Evolutionary conservation across 2,797 vertebrate genomes (phyloP).

Genomic region (Molossus molossus): DNA sequence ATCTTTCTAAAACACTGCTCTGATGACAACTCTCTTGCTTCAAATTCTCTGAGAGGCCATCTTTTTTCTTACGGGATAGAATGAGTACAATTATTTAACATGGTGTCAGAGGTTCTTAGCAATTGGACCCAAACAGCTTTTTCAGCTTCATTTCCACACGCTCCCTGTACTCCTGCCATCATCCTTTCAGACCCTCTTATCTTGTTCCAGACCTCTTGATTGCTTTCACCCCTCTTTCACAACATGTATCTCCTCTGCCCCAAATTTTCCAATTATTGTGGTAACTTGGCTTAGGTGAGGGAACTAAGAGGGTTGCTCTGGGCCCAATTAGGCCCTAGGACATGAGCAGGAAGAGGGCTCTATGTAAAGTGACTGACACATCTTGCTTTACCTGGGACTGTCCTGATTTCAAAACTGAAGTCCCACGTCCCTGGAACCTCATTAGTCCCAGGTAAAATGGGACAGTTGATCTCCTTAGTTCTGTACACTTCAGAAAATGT

Average conservation of each 20-base stretch:
- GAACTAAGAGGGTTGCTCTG: not conserved
- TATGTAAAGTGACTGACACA: not conserved
- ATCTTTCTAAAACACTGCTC: slow-evolving; percentile 44
- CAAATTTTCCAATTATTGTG: not conserved
- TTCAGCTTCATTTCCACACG: not conserved
- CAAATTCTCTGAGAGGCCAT: not conserved
- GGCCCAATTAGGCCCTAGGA: not conserved
- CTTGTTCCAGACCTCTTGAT: not conserved
- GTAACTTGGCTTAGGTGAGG: not conserved
- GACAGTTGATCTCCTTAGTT: not conserved
- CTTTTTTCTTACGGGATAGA: not conserved
- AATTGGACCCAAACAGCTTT: not conserved
- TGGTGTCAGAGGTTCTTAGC: slow-evolving; percentile 27
- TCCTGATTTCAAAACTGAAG: slow-evolving; percentile 20
- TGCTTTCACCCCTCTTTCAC: not conserved
- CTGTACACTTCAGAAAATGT: not conserved
- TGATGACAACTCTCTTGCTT: not conserved
- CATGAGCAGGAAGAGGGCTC: not conserved
- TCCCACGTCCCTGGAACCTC: not conserved
- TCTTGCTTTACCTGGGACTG: not conserved
- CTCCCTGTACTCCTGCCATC: not conserved
- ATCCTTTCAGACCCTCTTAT: not conserved
- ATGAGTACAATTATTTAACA: not conserved
- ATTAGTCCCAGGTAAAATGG: not conserved
- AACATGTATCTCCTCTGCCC: not conserved